phyloP scores from a whole-genome alignment of 1,140 invertebrate genomes.

The Limonius californicus region DNA sequence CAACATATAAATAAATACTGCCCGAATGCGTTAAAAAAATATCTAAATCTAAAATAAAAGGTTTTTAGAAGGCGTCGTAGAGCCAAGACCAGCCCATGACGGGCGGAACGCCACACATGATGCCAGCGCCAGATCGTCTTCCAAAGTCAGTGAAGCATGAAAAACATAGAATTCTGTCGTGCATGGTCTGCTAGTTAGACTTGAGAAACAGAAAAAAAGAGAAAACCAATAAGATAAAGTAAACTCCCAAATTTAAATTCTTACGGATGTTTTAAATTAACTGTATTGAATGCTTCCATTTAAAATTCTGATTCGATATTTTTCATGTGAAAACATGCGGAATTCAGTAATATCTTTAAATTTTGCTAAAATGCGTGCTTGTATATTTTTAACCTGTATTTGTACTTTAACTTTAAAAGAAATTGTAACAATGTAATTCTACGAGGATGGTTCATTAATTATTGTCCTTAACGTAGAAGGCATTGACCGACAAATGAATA shows the following conservation, averaged over 20 bases:
- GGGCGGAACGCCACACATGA: constrained; percentile 29
- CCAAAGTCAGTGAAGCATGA: constrained; percentile 24
- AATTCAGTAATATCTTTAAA: too few relatives aligned
- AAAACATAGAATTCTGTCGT: constrained; percentile 25
- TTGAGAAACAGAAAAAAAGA: not conserved
- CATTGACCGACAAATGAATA: too few relatives aligned
- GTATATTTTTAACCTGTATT: too few relatives aligned
- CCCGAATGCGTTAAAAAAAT: not conserved
- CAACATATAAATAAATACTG: not conserved
- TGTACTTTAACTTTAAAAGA: too few relatives aligned
- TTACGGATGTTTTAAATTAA: not conserved
- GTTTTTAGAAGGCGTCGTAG: constrained; percentile 23
- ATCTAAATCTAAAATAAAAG: not conserved
- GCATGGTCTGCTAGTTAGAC: constrained; percentile 7
- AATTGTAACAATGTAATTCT: too few relatives aligned
- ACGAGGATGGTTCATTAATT: too few relatives aligned
- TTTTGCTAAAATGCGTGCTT: too few relatives aligned
- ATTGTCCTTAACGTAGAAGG: too few relatives aligned
- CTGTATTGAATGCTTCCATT: too few relatives aligned
- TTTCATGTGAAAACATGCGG: too few relatives aligned
- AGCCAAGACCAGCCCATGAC: constrained; percentile 25
- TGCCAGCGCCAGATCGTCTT: constrained; percentile 26
- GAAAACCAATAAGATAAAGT: too few relatives aligned
- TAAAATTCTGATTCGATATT: too few relatives aligned
- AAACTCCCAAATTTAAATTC: constrained; percentile 2